phyloP scores from a whole-genome alignment of 2,797 vertebrate species.

The Staurois parvus region DNA sequence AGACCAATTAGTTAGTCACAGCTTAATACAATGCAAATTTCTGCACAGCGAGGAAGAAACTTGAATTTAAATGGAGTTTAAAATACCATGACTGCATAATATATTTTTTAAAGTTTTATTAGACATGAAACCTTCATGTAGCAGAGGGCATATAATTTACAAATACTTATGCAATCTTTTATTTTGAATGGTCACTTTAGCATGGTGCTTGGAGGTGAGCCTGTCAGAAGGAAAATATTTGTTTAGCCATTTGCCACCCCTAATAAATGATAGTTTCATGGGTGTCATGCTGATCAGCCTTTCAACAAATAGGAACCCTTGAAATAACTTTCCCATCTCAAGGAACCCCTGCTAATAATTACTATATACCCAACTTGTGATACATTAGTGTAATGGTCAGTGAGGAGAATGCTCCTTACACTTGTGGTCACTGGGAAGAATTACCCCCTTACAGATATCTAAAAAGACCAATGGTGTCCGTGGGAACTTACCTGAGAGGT shows the following conservation, averaged over 20 bases:
- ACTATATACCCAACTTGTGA: too few relatives aligned
- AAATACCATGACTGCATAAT: conserved; percentile 46
- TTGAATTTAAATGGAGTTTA: conserved; percentile 40
- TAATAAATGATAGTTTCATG: background rate
- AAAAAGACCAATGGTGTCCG: too few relatives aligned
- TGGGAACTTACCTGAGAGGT: too few relatives aligned
- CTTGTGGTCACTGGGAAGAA: too few relatives aligned
- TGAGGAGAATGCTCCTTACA: too few relatives aligned
- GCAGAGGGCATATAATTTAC: conserved; percentile 3
- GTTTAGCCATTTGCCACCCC: background rate
- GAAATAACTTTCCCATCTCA: too few relatives aligned
- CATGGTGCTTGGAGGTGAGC: background rate
- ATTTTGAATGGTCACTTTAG: background rate
- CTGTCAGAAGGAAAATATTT: background rate
- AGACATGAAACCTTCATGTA: conserved; percentile 43
- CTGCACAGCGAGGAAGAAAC: conserved; percentile 21
- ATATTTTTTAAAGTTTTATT: conserved; percentile 27
- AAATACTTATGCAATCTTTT: background rate
- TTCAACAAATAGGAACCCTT: too few relatives aligned
- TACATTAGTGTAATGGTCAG: too few relatives aligned
- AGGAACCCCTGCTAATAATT: too few relatives aligned
- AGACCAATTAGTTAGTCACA: conserved; percentile 51
- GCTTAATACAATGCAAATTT: conserved; percentile 44
- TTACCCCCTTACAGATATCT: too few relatives aligned
- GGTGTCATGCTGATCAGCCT: background rate